phyloP scores from a whole-genome alignment of 2,888 invertebrate species.

The Hemaris fuciformis region DNA sequence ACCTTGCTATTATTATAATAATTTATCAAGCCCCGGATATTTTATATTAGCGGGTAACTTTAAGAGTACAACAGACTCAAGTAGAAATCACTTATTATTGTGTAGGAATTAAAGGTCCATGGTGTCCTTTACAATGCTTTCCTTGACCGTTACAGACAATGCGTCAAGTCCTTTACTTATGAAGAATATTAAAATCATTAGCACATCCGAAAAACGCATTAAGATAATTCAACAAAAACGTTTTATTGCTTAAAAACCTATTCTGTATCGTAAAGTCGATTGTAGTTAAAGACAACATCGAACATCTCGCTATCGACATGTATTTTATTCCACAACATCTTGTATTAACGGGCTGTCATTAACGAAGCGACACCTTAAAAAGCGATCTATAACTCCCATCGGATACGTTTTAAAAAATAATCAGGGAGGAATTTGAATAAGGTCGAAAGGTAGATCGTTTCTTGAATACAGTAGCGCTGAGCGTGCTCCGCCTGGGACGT shows the following conservation, averaged over 20 bases:
- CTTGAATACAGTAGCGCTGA: constrained; percentile 7
- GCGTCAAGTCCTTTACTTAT: too few species aligned
- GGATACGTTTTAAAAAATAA: constrained; percentile 8
- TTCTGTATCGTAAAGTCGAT: background rate
- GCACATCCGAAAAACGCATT: background rate
- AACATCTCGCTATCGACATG: background rate
- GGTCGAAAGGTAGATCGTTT: constrained; percentile 1
- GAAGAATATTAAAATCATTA: background rate
- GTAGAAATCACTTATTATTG: too few species aligned
- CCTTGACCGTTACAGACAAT: too few species aligned
- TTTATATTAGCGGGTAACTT: too few species aligned
- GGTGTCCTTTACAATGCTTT: too few species aligned
- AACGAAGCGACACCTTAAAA: background rate
- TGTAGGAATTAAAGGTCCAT: too few species aligned
- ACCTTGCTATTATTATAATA: too few species aligned
- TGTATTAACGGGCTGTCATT: background rate
- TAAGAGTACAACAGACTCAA: too few species aligned
- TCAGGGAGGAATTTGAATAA: constrained; percentile 1
- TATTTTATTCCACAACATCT: background rate
- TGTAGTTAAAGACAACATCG: background rate
- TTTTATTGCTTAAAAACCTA: background rate
- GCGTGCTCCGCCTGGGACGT: background rate
- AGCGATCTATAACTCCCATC: background rate
- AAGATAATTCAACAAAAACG: background rate
- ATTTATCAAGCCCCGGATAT: too few species aligned